These are phyloP conservation scores for Trematocara variabile DNA, from an alignment of 2,113 vertebrate genomes.

Conservation along the genomic window DNA sequence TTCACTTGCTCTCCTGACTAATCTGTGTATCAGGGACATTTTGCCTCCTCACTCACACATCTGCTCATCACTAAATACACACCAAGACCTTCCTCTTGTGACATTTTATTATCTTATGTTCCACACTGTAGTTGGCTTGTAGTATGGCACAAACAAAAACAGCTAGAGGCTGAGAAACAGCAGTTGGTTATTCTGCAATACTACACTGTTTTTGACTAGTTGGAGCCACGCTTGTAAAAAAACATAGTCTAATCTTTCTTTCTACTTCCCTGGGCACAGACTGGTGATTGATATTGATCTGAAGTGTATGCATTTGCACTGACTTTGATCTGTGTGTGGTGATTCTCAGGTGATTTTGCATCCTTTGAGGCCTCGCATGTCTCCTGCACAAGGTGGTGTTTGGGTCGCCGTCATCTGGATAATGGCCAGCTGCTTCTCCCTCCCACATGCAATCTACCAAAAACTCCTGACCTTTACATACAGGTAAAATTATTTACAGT, in stretches of 20 bases:
- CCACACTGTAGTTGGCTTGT: neutral
- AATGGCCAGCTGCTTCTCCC: conserved; percentile 89
- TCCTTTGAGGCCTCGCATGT: conserved; percentile 86
- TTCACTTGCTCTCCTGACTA: neutral
- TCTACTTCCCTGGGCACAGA: neutral
- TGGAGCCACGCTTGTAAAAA: neutral
- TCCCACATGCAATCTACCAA: conserved; percentile 93
- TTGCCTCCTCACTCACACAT: neutral
- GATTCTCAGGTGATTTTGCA: conserved; percentile 84
- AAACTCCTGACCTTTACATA: conserved; percentile 85
- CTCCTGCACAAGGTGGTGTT: conserved; percentile 75
- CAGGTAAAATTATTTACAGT: conserved; percentile 41
- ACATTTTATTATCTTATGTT: neutral
- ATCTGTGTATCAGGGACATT: neutral
- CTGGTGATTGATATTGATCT: neutral
- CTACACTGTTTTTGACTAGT: neutral
- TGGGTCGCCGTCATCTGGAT: conserved; percentile 86
- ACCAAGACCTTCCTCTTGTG: neutral
- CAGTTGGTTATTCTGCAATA: neutral
- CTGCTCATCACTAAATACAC: neutral
- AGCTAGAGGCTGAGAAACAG: neutral
- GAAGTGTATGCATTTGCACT: neutral
- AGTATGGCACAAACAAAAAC: neutral
- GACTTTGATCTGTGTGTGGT: neutral
- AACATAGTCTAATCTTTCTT: neutral